phyloP scores from a whole-genome alignment of 2,113 vertebrate genomes.

The Chamaetylas fuelleborni region DNA sequence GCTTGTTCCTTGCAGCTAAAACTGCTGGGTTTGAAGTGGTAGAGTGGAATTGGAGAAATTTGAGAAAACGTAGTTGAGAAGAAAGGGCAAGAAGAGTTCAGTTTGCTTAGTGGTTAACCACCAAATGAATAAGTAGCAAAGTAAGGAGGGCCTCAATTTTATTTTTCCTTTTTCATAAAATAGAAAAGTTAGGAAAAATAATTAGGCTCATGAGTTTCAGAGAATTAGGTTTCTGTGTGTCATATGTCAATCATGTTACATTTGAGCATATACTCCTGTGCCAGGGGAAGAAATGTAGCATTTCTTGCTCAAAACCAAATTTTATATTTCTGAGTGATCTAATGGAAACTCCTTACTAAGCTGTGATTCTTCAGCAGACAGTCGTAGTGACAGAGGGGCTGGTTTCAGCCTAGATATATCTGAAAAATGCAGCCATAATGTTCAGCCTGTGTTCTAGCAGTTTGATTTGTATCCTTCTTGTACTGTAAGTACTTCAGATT shows the following conservation, averaged over 20 bases:
- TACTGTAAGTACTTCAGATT: not conserved
- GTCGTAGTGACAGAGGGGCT: not conserved
- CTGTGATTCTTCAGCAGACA: not conserved
- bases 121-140: not conserved
- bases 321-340: not conserved
- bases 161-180: not conserved
- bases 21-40: not conserved
- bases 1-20: not conserved
- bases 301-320: fast-evolving
- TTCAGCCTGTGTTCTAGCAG: not conserved
- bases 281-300: not conserved
- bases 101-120: not conserved
- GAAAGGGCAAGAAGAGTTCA: not conserved
- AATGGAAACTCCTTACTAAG: not conserved
- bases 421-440: not conserved
- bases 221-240: not conserved
- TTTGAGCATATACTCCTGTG: not conserved
- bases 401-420: not conserved
- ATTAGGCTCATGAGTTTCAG: not conserved
- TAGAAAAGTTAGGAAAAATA: not conserved
- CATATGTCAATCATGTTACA: not conserved
- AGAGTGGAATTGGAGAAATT: not conserved
- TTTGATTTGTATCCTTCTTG: not conserved
- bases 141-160: not conserved
- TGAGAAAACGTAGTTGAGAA: not conserved